These are phyloP conservation scores for Mormyrops boulengeri DNA, from an alignment of 2,797 vertebrate species.

Conservation along the genomic window DNA sequence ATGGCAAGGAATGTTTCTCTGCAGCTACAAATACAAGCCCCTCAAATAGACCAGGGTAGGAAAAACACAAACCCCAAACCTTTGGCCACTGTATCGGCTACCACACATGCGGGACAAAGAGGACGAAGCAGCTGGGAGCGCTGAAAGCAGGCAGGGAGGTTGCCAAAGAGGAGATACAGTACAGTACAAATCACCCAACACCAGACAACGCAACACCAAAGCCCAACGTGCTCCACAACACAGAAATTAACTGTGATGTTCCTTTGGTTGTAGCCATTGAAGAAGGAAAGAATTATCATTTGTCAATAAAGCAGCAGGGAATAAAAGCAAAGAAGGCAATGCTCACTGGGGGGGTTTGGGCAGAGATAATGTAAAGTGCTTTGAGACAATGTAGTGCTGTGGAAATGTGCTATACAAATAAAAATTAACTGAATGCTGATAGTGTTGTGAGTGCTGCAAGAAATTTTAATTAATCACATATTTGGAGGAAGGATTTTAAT, in stretches of 20 bases:
- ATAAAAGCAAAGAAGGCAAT: not conserved
- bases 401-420: not conserved
- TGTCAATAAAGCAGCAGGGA: not conserved
- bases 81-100: not conserved
- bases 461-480: not conserved
- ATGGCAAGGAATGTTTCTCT: constrained; percentile 5
- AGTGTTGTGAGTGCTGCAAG: not conserved
- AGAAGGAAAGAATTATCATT: not conserved
- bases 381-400: not conserved
- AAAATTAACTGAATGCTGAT: not conserved
- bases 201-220: not conserved
- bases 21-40: constrained; percentile 16
- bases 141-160: not conserved
- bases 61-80: constrained; percentile 20
- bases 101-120: not conserved
- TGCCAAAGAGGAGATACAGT: not conserved
- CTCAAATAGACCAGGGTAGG: constrained; percentile 15
- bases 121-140: constrained; percentile 15
- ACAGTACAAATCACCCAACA: not conserved
- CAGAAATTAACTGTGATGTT: not conserved
- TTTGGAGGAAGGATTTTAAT: not conserved
- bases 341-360: not conserved
- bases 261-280: not conserved
- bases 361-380: not conserved
- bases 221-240: not conserved